Conservation (phyloP, 2,113 vertebrate species). For the Oncorhynchus clarkii region DNA sequence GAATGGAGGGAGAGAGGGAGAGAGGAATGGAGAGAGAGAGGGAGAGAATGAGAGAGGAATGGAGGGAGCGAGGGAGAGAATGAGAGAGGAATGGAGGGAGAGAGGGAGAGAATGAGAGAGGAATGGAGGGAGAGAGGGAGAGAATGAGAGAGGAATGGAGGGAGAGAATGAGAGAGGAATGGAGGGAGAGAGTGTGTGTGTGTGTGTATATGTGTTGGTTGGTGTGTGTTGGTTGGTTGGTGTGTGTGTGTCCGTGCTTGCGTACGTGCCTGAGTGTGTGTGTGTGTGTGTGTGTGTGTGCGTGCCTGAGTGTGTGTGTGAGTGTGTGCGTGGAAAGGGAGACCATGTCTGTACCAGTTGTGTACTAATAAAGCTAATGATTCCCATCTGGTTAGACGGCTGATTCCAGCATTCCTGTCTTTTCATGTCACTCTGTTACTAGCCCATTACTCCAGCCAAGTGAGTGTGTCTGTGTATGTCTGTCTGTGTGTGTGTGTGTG, state of each 20-base stretch:
- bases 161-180: not conserved
- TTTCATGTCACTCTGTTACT: constrained; percentile 52
- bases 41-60: too few relatives aligned
- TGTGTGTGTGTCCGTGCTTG: too few relatives aligned
- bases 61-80: too few relatives aligned
- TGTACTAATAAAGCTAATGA: constrained; percentile 69
- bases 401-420: constrained; percentile 54
- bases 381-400: constrained; percentile 54
- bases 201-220: not conserved
- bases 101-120: not conserved
- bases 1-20: not conserved
- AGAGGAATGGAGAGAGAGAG: not conserved
- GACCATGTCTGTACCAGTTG: constrained; percentile 49
- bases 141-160: too few relatives aligned
- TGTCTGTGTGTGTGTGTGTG: not conserved
- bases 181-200: not conserved
- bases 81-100: too few relatives aligned
- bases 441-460: constrained; percentile 33
- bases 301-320: not conserved
- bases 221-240: too few relatives aligned
- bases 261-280: not conserved
- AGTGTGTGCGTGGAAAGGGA: not conserved
- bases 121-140: not conserved
- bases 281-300: not conserved
- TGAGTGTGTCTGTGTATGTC: not conserved